phyloP scores from a whole-genome alignment of 2,888 invertebrate species.

The Agonopterix heracliana region DNA sequence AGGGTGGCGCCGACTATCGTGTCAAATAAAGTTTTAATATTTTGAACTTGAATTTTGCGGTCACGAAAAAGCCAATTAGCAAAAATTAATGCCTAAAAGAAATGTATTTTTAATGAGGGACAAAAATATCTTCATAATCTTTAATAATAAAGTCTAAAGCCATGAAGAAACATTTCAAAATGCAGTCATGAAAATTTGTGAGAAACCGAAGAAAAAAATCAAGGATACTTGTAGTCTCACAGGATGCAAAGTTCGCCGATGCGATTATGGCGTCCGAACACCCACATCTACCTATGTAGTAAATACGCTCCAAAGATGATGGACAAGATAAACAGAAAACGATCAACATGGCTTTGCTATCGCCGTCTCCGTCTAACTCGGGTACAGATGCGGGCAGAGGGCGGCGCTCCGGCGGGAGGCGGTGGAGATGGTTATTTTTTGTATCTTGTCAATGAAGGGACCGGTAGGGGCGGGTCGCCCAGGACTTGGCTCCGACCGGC shows the following conservation, averaged over 20 bases:
- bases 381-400: slow-evolving; percentile 34
- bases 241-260: slow-evolving; percentile 55
- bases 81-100: too few species aligned
- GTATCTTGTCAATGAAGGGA: slow-evolving; percentile 73
- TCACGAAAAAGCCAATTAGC: too few species aligned
- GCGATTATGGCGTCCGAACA: slow-evolving; percentile 52
- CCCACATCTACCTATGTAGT: slow-evolving; percentile 40
- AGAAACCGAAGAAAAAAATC: slow-evolving; percentile 1
- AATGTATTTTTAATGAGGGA: too few species aligned
- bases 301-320: slow-evolving; percentile 58
- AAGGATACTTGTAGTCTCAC: slow-evolving; percentile 31
- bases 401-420: slow-evolving; percentile 51
- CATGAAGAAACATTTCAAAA: too few species aligned
- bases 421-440: slow-evolving; percentile 67
- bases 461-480: slow-evolving; percentile 59
- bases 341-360: slow-evolving; percentile 35
- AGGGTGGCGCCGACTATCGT: slow-evolving; percentile 61
- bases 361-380: slow-evolving; percentile 44
- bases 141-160: too few species aligned
- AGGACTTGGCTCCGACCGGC: slow-evolving; percentile 31
- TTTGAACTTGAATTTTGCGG: neutral
- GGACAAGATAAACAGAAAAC: slow-evolving; percentile 68
- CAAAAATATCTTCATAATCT: too few species aligned
- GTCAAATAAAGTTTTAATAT: slow-evolving; percentile 6
- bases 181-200: too few species aligned